Evolutionary conservation across 2,113 vertebrate genomes (phyloP), one percentile per base, ranked within the genome.

Genomic region (Arothron firmamentum): DNA sequence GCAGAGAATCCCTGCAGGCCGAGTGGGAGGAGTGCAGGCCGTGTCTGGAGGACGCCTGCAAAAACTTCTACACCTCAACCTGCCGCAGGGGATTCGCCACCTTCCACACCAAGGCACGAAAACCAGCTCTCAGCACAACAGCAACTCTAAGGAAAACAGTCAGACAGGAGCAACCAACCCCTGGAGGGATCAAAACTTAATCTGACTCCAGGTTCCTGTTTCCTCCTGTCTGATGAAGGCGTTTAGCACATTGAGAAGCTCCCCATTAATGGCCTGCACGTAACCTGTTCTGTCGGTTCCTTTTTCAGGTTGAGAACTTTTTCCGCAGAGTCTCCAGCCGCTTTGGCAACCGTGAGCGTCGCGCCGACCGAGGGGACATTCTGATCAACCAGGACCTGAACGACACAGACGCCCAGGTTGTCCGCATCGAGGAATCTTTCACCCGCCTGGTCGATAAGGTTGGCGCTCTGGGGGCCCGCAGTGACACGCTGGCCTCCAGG

Each of bases 1-100:
- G 95, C 67, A 92, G 88, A 73, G 78, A 83, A 58, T 89, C 92
- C 56, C 63, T 93, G 62, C 88, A 90, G 75, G 75, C 84, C 34
- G 84, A 88, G 60, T 96, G 94, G 94, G 92, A 93, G 25, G 85
- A 90, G 78, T 96, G 95, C 84, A 82, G 89, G 59, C 86, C 91
- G 45, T 98, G 95, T 62, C 89, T 98, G 81, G 90, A 94, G 80
- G 91, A 91, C 2, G 87, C 86, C 8, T 96, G 93, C 59, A 91
- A 93, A 83, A 88, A 73, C 59, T 93, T 93, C 68, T 92, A 93
- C 25, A 89, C 89, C 74, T 88, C 89, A 75, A 89, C 80, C 61
- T 95, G 94, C 81, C 92, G 85, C 47, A 82, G 66, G 11, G 85
- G 86, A 4, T 87, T 92, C 43, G 81, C 89, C 51, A 78, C 89